These are phyloP conservation scores for Propithecus perrieri DNA, from an alignment of 2,797 vertebrate genomes.

Conservation along the genomic window DNA sequence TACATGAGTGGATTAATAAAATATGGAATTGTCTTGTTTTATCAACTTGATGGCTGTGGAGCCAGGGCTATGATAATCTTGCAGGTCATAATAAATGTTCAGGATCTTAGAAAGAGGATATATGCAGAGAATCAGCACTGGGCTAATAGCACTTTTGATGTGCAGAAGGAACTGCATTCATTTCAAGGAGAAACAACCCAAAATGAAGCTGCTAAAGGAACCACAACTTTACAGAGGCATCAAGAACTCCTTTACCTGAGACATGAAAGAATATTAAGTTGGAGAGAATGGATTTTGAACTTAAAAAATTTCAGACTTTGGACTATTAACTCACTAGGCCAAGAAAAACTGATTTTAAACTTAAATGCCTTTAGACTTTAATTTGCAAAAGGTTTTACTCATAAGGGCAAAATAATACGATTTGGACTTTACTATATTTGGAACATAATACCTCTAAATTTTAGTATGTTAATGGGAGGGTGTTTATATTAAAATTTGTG, in stretches of 20 bases:
- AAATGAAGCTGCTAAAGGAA: not conserved
- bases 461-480: not conserved
- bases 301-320: conserved; percentile 33
- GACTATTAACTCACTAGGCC: not conserved
- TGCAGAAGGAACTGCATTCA: not conserved
- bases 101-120: not conserved
- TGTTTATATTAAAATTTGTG: conserved; percentile 6
- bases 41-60: not conserved
- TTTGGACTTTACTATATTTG: not conserved
- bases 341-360: conserved; percentile 24
- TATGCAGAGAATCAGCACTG: not conserved
- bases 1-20: no score
- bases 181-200: not conserved
- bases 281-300: not conserved
- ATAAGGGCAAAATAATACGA: not conserved
- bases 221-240: not conserved
- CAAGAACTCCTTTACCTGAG: not conserved
- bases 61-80: not conserved
- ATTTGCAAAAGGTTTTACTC: not conserved
- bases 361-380: not conserved
- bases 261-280: not conserved
- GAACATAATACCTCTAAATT: not conserved
- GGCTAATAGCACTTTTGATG: not conserved
- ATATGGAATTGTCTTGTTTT: not conserved
- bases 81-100: not conserved